Percentiles rank a stretch among this genome's conserved stretches.
Evolutionary conservation across 2,113 vertebrate genomes (phyloP).

Genomic region (Acinonyx jubatus): DNA sequence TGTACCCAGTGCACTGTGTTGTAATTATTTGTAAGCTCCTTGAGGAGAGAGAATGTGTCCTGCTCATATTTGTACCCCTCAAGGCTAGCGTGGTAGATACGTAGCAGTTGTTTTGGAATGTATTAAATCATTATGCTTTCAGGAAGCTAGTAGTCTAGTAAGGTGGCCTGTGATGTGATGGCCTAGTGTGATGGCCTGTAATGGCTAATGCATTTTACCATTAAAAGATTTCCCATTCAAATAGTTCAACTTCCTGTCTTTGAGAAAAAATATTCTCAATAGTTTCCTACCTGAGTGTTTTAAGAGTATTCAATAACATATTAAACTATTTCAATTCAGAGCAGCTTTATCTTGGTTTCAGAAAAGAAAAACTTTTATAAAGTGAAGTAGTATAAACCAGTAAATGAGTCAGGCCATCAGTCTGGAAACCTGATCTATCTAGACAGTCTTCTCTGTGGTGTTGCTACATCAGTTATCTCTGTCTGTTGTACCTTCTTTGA

Average conservation of each 20-base stretch:
- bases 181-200: not conserved
- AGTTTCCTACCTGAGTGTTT: slow-evolving; percentile 8
- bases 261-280: not conserved
- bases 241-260: not conserved
- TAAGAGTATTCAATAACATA: not conserved
- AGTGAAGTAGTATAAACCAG: not conserved
- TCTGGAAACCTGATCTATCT: not conserved
- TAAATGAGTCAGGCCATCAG: not conserved
- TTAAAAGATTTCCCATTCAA: slow-evolving; percentile 4
- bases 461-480: not conserved
- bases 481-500: not conserved
- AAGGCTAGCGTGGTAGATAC: not conserved
- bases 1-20: not conserved
- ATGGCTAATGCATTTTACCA: not conserved
- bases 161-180: not conserved
- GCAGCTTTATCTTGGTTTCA: not conserved
- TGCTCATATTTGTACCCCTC: not conserved
- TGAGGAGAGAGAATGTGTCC: not conserved
- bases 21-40: not conserved
- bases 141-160: not conserved
- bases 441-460: not conserved
- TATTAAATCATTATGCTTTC: not conserved
- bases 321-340: slow-evolving; percentile 14
- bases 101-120: not conserved
- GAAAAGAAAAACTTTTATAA: slow-evolving; percentile 3